phyloP scores from a whole-genome alignment of 2,888 invertebrate genomes.

The Mythimna ferrago region DNA sequence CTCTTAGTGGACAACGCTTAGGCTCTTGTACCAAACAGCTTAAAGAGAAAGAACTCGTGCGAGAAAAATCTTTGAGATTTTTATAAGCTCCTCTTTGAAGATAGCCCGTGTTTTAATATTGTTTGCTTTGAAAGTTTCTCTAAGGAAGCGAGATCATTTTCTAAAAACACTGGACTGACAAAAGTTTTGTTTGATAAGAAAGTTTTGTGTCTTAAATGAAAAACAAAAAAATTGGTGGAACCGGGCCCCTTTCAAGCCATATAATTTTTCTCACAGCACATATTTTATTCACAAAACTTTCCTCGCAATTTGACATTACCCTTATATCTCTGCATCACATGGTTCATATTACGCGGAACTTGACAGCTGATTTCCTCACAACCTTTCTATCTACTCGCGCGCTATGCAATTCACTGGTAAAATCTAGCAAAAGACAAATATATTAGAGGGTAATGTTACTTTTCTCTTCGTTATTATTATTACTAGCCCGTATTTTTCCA shows the following conservation, averaged over 20 bases:
- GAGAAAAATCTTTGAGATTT: constrained; percentile 26
- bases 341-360: background rate
- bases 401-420: too few species aligned
- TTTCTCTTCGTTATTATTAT: background rate
- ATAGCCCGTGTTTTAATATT: constrained; percentile 28
- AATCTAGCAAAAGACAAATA: too few species aligned
- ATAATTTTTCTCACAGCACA: background rate
- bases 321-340: background rate
- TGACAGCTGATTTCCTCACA: background rate
- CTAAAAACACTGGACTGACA: background rate
- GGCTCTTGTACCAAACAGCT: constrained; percentile 9
- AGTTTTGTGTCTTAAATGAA: constrained; percentile 5
- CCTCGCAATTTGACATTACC: too few species aligned
- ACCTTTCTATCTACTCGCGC: background rate
- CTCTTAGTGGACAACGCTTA: constrained; percentile 21
- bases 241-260: background rate
- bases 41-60: background rate
- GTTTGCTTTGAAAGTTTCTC: constrained; percentile 25
- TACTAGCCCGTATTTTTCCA: too few species aligned
- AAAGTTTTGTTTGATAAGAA: background rate
- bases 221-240: background rate
- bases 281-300: background rate
- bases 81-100: constrained; percentile 30
- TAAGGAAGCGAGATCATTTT: background rate
- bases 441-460: too few species aligned